Conservation (phyloP, 2,797 vertebrate species). For the Oreochromis mossambicus region DNA sequence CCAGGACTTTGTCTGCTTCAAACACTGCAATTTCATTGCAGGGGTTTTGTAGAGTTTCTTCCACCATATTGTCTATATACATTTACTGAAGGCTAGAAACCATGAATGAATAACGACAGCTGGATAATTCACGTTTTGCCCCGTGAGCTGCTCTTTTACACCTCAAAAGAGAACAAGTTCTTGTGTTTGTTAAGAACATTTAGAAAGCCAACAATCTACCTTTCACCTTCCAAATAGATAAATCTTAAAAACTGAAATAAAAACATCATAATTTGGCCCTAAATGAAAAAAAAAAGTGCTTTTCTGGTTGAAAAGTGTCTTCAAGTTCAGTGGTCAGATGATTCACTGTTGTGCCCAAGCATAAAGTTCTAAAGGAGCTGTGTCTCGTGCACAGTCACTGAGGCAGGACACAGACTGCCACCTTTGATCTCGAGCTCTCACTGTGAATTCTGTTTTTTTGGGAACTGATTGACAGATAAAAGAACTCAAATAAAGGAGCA, state of each 20-base stretch:
- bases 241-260: background rate
- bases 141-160: background rate
- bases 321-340: background rate
- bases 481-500: background rate
- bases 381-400: background rate
- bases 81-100: background rate
- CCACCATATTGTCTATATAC: background rate
- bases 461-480: background rate
- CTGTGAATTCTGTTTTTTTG: background rate
- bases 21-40: background rate
- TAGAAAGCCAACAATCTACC: background rate
- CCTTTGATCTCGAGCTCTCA: background rate
- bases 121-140: background rate
- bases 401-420: background rate
- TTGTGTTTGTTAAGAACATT: background rate
- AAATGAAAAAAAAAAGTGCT: rapidly evolving
- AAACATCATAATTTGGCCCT: background rate
- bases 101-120: background rate
- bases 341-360: background rate
- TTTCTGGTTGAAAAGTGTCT: background rate
- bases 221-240: background rate
- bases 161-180: background rate
- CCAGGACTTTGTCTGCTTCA: background rate
- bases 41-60: background rate
- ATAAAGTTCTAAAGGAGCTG: background rate